Evolutionary conservation across 1,140 invertebrate species (phyloP).

Genomic region (Caenorhabditis tropicalis): DNA sequence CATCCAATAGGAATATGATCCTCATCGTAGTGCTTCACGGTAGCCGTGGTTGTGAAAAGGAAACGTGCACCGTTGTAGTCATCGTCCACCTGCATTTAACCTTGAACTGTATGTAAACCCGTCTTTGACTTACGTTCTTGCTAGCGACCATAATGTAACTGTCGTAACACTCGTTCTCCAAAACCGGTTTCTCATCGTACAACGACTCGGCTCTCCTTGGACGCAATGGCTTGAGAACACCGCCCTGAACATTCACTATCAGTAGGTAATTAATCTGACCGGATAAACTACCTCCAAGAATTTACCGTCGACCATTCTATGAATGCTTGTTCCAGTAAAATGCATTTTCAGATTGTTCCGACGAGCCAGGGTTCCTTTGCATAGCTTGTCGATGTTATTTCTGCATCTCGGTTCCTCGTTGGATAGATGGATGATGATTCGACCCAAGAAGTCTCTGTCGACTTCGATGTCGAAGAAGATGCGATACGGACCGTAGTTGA

Average conservation of each 20-base stretch:
- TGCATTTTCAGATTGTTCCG: neutral
- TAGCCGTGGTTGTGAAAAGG: neutral
- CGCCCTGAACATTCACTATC: neutral
- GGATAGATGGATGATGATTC: neutral
- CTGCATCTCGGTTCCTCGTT: neutral
- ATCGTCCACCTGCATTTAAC: neutral
- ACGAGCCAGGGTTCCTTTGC: neutral
- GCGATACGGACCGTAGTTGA: neutral
- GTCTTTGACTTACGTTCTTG: neutral
- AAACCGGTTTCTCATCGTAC: neutral
- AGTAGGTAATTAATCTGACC: neutral
- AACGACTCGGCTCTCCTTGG: neutral
- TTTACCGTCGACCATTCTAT: neutral
- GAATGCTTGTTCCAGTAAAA: neutral
- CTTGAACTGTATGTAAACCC: too few species aligned
- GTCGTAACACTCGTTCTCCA: neutral
- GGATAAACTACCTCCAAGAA: neutral
- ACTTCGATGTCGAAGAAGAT: conserved; percentile 6
- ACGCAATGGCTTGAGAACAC: neutral
- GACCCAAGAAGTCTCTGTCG: neutral
- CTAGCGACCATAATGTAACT: neutral
- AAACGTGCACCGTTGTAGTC: neutral
- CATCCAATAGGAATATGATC: neutral
- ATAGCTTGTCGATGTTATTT: neutral
- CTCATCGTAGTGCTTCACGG: neutral